Percentiles rank a stretch among this genome's conserved stretches.
Conservation (phyloP, 2,113 vertebrate species). For the Dasyprocta punctata region DNA sequence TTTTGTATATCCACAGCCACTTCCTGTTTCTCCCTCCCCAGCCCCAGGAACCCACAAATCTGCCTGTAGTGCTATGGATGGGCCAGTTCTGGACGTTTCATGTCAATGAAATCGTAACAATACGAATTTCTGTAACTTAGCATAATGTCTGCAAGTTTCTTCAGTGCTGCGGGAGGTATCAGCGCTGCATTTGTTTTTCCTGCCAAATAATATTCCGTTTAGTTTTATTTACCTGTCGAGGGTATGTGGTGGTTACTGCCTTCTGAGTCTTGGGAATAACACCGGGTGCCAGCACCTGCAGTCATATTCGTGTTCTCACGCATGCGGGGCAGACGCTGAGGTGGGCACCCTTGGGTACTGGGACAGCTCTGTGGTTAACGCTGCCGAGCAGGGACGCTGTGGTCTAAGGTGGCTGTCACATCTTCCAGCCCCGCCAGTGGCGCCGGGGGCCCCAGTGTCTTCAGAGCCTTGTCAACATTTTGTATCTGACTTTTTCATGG, state of each 20-base stretch:
- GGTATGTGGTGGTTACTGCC: background rate
- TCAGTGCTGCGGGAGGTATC: background rate
- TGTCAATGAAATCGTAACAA: background rate
- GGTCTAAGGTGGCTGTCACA: background rate
- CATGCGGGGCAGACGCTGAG: rapidly evolving
- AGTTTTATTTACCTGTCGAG: background rate
- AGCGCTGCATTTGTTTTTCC: background rate
- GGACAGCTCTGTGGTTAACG: background rate
- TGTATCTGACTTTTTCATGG: background rate
- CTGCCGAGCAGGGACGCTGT: background rate
- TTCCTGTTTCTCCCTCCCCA: background rate
- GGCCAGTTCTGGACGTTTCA: background rate
- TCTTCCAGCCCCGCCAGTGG: background rate
- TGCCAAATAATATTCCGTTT: background rate
- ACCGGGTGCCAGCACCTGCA: background rate
- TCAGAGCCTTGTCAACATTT: background rate
- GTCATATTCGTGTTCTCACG: background rate
- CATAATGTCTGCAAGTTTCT: background rate
- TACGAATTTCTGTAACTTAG: background rate
- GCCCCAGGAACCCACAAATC: background rate
- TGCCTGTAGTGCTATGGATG: background rate
- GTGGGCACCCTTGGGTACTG: background rate
- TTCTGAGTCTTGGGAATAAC: background rate
- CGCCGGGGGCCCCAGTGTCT: background rate
- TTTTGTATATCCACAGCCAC: background rate